Percentiles rank a stretch among this genome's conserved stretches.
Evolutionary conservation across 2,113 vertebrate species (phyloP).

Genomic region (Albula glossodonta): DNA sequence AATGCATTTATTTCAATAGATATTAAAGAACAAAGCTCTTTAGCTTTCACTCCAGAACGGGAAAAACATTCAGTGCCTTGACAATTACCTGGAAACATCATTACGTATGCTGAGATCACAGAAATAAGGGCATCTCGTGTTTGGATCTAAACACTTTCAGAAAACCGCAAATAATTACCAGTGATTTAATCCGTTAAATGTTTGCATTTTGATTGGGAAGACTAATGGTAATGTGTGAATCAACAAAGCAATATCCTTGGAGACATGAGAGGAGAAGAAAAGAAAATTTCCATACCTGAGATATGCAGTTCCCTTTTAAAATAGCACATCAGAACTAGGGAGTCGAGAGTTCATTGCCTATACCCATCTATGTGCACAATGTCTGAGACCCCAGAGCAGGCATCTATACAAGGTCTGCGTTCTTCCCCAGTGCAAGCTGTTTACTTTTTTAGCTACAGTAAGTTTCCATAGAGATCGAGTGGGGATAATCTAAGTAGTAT

Average conservation of each 20-base stretch:
- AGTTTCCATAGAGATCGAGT: too few species aligned
- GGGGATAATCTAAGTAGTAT: too few species aligned
- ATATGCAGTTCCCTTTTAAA: neutral
- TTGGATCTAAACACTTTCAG: neutral
- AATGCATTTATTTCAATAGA: slow-evolving; percentile 36
- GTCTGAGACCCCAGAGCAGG: neutral
- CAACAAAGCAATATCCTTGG: slow-evolving; percentile 20
- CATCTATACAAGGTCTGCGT: neutral
- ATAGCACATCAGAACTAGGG: neutral
- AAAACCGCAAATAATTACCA: slow-evolving; percentile 20
- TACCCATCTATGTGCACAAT: neutral
- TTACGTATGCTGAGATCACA: slow-evolving; percentile 9
- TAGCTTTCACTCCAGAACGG: neutral
- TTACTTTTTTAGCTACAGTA: too few species aligned
- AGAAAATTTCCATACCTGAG: neutral
- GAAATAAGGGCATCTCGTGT: slow-evolving; percentile 3
- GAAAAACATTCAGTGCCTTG: slow-evolving; percentile 15
- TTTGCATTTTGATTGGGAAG: neutral
- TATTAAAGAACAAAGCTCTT: slow-evolving; percentile 38
- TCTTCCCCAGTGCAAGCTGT: too few species aligned
- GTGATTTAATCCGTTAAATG: slow-evolving; percentile 20
- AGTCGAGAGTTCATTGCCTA: neutral
- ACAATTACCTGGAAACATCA: slow-evolving; percentile 32
- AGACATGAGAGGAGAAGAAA: neutral
- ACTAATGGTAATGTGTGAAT: slow-evolving; percentile 8